Percentiles rank a stretch among this genome's conserved stretches.
phyloP scores from a whole-genome alignment of 2,888 invertebrate species.

The Helobdella robusta region DNA sequence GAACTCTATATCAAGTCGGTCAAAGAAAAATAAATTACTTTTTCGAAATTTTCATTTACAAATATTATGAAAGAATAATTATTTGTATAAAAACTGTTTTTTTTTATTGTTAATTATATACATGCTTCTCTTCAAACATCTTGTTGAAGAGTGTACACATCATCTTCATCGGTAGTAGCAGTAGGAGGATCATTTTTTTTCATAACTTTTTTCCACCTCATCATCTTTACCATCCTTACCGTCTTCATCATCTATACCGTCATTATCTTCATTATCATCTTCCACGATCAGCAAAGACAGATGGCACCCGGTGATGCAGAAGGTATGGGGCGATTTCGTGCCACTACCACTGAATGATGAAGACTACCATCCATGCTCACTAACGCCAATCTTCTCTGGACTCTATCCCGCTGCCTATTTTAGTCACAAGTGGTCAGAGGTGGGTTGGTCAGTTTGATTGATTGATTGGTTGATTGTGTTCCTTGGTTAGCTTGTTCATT shows the following conservation, averaged over 20 bases:
- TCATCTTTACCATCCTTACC: too few species aligned
- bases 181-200: not conserved
- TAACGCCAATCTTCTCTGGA: slow-evolving; percentile 70
- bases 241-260: too few species aligned
- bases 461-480: not conserved
- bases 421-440: slow-evolving; percentile 67
- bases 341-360: slow-evolving; percentile 62
- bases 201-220: not conserved
- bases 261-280: not conserved
- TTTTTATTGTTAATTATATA: too few species aligned
- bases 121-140: too few species aligned
- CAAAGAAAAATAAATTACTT: too few species aligned
- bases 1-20: slow-evolving; percentile 63
- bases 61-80: not conserved
- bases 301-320: slow-evolving; percentile 71
- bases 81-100: not conserved
- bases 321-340: slow-evolving; percentile 71
- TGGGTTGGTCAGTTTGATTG: slow-evolving; percentile 29
- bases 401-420: slow-evolving; percentile 79
- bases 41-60: too few species aligned
- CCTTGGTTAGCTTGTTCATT: too few species aligned
- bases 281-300: slow-evolving; percentile 57
- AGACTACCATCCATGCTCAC: slow-evolving; percentile 76
- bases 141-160: too few species aligned
- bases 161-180: not conserved